Evolutionary conservation across 2,113 vertebrate species (phyloP).

Genomic region (Tricholaema leucomelas): DNA sequence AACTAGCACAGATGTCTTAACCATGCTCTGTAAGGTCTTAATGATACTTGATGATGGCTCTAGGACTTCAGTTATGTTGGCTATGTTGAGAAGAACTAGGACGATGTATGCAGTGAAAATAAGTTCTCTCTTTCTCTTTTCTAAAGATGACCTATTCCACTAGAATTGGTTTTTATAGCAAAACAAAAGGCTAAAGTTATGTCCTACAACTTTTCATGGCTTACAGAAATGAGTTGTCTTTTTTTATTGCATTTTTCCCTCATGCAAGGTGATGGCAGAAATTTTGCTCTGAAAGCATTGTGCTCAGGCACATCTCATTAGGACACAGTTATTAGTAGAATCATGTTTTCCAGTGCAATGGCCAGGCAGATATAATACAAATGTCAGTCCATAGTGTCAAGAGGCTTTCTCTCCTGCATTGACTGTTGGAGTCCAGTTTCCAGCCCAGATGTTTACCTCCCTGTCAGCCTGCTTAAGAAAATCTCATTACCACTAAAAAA

Average conservation of each 20-base stretch:
- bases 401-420: background rate
- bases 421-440: background rate
- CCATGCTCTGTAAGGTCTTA: background rate
- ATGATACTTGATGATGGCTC: background rate
- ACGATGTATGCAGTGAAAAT: background rate
- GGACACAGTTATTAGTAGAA: background rate
- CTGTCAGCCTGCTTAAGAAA: background rate
- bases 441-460: background rate
- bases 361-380: background rate
- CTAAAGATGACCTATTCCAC: background rate
- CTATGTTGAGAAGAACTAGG: background rate
- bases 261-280: background rate
- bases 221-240: background rate
- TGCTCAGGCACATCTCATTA: background rate
- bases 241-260: background rate
- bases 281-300: background rate
- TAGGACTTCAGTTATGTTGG: background rate
- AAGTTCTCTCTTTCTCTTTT: background rate
- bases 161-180: background rate
- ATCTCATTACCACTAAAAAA: background rate
- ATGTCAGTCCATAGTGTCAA: background rate
- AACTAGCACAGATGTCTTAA: no score
- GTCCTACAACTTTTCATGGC: background rate
- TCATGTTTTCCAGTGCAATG: background rate
- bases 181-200: background rate